phyloP scores from a whole-genome alignment of 2,888 invertebrate species.

The Scaptomyza tumidula region DNA sequence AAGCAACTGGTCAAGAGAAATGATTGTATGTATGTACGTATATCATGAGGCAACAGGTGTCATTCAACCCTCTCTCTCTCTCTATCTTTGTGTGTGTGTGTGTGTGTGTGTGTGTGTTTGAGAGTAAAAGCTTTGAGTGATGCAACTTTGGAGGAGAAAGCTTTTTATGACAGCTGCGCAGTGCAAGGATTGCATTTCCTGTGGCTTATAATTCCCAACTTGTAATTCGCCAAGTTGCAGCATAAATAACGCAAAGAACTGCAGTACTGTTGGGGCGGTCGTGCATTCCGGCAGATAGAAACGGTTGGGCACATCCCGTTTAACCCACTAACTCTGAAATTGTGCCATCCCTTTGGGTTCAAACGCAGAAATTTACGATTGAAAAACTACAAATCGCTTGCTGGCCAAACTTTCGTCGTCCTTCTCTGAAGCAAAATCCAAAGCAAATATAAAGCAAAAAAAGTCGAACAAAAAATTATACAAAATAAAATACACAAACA shows the following conservation, averaged over 20 bases:
- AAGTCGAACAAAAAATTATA: conserved; percentile 10
- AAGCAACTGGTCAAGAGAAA: conserved; percentile 24
- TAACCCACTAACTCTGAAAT: conserved; percentile 67
- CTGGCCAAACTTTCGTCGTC: conserved; percentile 62
- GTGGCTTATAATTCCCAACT: conserved; percentile 67
- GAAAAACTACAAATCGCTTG: conserved; percentile 9
- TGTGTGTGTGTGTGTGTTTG: conserved; percentile 2
- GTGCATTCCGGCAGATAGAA: conserved; percentile 71
- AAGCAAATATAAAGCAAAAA: conserved; percentile 31
- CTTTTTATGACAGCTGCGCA: conserved; percentile 42
- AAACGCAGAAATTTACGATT: conserved; percentile 56
- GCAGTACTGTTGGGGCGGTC: conserved; percentile 68
- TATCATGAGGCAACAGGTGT: conserved; percentile 21
- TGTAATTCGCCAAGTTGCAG: conserved; percentile 32
- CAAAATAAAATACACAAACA: conserved; percentile 26
- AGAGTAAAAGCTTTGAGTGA: conserved; percentile 45
- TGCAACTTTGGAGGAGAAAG: conserved; percentile 52
- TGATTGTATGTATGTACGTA: not conserved
- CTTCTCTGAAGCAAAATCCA: conserved; percentile 53
- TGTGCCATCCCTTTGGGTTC: conserved; percentile 69
- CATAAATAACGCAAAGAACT: conserved; percentile 56
- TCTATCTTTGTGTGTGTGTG: conserved; percentile 1
- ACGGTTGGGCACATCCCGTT: conserved; percentile 81
- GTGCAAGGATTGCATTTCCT: conserved; percentile 44
- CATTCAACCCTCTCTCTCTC: conserved; percentile 22